Conservation (phyloP, 2,888 invertebrate species). For the Netelia fuscicornis region DNA sequence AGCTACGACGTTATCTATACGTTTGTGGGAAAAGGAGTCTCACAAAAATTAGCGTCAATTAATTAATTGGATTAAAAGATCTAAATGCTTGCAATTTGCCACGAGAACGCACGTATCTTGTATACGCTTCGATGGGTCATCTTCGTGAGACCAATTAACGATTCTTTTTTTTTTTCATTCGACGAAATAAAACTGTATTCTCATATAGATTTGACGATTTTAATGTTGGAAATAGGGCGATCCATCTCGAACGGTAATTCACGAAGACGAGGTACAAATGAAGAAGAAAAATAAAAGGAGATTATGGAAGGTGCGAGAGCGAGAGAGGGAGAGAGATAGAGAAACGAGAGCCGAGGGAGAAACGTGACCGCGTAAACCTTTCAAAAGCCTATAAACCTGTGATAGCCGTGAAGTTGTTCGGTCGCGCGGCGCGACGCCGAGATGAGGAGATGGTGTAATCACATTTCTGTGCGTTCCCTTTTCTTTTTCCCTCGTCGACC, state of each 20-base stretch:
- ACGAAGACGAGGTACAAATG: slow-evolving; percentile 21
- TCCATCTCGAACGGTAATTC: slow-evolving; percentile 60
- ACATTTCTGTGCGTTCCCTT: slow-evolving; percentile 60
- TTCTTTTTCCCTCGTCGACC: slow-evolving; percentile 35
- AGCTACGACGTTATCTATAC: slow-evolving; percentile 35
- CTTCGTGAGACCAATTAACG: too few relatives aligned
- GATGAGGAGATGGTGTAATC: slow-evolving; percentile 63
- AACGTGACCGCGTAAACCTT: slow-evolving; percentile 69
- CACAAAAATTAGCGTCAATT: slow-evolving; percentile 81
- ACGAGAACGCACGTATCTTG: slow-evolving; percentile 38
- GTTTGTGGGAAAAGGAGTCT: slow-evolving; percentile 81
- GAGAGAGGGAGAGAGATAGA: slow-evolving; percentile 17
- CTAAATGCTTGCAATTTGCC: slow-evolving; percentile 40
- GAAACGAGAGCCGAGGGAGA: slow-evolving; percentile 23
- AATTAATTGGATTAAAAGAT: slow-evolving; percentile 77
- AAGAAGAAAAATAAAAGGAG: slow-evolving; percentile 35
- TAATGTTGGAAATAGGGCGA: slow-evolving; percentile 38
- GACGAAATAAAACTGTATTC: not conserved
- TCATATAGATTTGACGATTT: slow-evolving; percentile 17
- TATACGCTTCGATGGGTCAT: slow-evolving; percentile 47
- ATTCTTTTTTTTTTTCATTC: slow-evolving; percentile 22
- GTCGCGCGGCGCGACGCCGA: slow-evolving; percentile 54
- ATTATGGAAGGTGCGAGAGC: slow-evolving; percentile 32
- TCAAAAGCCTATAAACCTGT: slow-evolving; percentile 68
- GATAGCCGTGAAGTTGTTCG: slow-evolving; percentile 69